Base-by-base conservation (phyloP, 2,888 invertebrate genomes). In the Gymnosoma rotundatum region DNA sequence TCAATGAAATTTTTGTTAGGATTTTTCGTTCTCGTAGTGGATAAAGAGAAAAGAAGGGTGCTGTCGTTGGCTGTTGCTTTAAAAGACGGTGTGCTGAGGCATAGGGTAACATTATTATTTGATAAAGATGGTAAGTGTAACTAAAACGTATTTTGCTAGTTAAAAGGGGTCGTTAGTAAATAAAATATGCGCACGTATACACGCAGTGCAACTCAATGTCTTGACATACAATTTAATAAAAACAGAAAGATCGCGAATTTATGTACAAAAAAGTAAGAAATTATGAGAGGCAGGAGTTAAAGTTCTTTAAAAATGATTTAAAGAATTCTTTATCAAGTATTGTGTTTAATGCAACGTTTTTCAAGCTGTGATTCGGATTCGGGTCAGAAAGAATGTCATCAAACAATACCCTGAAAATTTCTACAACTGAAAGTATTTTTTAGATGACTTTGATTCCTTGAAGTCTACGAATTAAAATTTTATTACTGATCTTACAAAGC, bases 81-180 rank as follows among this genome's bases (percentile, higher is more conserved):
- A 21, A 63, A 64, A 25, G 63, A 63, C 36, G 78, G 18, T 83
- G 83, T 80, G 79, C 76, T 70, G 32, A 75, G 70, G 76, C 76
- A 82, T 79, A 70, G 66, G 78, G 83, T 90, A 90, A 89, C 89
- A 90, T 90, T 90, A 90, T 90, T 90, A 90, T 90, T 90, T 90
- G 90, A 90, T 90, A 90, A 90, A 90, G 91, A 90, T 90, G 89
- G 89, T 90, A 90, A 89, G 89, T 89, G 89, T 90, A 90, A 90
- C 89, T 89, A 90, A 90, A 90, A 90, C 90, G 90, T 90, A 90
- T 90, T 90, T 90, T 90, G 87, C 88, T 88, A 89, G 91, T 90
- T 90, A 90, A 90, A 90, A 90, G 90, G 90, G 91, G 90, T 90
- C 90, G 90, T 90, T 90, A 90, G 89, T 88, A 88, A 89, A 89